Evolutionary conservation across 2,888 invertebrate genomes (phyloP).

Genomic region (Sesia bembeciformis): DNA sequence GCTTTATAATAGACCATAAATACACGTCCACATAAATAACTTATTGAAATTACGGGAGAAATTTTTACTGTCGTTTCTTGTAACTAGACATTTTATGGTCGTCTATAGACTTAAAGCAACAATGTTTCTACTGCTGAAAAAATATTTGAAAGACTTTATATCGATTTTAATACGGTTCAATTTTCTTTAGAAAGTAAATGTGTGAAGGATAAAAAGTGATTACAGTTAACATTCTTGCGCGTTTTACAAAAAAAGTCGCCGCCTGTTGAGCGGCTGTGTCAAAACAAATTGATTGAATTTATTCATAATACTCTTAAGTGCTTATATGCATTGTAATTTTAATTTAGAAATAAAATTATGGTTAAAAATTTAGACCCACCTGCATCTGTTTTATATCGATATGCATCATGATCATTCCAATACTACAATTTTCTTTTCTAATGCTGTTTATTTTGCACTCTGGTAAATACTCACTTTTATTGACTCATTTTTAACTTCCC

Average conservation of each 20-base stretch:
- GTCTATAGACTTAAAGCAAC: not conserved
- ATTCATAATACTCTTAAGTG: not conserved
- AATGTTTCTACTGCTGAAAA: not conserved
- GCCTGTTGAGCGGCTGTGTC: not conserved
- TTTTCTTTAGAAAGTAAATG: not conserved
- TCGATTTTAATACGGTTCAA: not conserved
- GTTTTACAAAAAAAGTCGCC: not conserved
- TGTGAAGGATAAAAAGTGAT: too few species aligned
- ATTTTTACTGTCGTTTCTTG: conserved; percentile 3
- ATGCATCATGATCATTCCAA: too few species aligned
- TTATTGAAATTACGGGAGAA: conserved; percentile 1
- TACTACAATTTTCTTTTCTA: too few species aligned
- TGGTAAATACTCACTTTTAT: too few species aligned
- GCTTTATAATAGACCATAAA: too few species aligned
- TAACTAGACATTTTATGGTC: conserved; percentile 4
- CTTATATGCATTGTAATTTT: not conserved
- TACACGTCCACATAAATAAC: conserved; percentile 1
- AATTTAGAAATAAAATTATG: not conserved
- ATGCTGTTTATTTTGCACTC: too few species aligned
- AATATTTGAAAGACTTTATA: not conserved
- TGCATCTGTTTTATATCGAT: too few species aligned
- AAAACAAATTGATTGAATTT: not conserved
- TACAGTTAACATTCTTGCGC: too few species aligned
- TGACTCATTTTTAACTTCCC: too few species aligned
- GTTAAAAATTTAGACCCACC: too few species aligned